Evolutionary conservation across 92 coral and sea anemone genomes (phyloP), one percentile per base, ranked within the genome.

Genomic region (Scolanthus callimorphus): DNA sequence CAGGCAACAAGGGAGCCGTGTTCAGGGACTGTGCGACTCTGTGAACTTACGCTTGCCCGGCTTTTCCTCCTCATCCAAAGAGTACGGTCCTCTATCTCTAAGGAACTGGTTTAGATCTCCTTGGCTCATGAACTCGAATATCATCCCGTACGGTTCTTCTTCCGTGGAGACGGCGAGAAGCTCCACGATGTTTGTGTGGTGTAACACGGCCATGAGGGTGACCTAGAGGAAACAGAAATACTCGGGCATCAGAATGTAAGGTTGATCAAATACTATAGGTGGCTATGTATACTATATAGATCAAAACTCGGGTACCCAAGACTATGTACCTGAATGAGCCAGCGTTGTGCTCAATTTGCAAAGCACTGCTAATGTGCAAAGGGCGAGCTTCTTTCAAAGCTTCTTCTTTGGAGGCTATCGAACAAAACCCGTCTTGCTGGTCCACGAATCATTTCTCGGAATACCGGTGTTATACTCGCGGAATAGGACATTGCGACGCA

Each of bases 111-210:
- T 92, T n/a, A 92, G 78, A 49, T 92, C 98, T 26, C 98, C 98
- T 0, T 67, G 59, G 15, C 83, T 75, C 98, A 92, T 92, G 73
- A 80, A 92, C 50, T 92, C 98, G 44, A 92, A 92, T 45, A 92
- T 92, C 98, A 92, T 92, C 15, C 98, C 95, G 55, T 80, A 84
- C 17, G 98, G 98, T 24, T 88, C 98, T 45, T 91, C 97, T 38
- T 92, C 98, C 0, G 96, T 92, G 3, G 98, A 90, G 41, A 92
- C 96, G 1, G 86, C 98, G 31, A 92, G 55, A 17, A 92, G 64
- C 61, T 81, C 85, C 6, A 92, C 87, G 31, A 92, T 85, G 66
- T 92, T 84, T 3, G 74, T 70, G 63, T 92, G 98, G 30, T 92
- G 83, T 3, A 92, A 83, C 9, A 92, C 59, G 0, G 98, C 83